Evolutionary conservation across 2,113 vertebrate genomes (phyloP).

Genomic region (Myiozetetes cayanensis): DNA sequence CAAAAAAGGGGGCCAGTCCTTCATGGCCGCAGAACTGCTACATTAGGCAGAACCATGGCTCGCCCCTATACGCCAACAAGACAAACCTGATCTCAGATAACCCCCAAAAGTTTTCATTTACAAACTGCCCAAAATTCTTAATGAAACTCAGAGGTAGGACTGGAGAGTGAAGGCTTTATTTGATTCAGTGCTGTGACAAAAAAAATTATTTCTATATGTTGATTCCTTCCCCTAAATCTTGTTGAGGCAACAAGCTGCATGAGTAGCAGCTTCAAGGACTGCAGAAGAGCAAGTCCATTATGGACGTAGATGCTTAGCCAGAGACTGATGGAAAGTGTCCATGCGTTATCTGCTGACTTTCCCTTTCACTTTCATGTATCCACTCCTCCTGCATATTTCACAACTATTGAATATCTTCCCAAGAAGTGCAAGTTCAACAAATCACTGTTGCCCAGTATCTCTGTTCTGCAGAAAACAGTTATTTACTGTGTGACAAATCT

Average conservation of each 20-base stretch:
- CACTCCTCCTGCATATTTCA: background rate
- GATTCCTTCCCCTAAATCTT: background rate
- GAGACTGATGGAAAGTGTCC: background rate
- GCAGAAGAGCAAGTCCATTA: background rate
- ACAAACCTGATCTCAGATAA: background rate
- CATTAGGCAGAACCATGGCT: background rate
- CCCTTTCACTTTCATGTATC: background rate
- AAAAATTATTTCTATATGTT: background rate
- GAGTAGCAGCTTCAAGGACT: background rate
- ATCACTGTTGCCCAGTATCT: background rate
- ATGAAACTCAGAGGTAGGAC: background rate
- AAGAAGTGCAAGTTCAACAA: background rate
- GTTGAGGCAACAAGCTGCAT: background rate
- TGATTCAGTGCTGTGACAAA: background rate
- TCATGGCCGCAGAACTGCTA: background rate
- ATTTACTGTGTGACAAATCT: background rate
- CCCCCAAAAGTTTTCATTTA: background rate
- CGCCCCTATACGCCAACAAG: background rate
- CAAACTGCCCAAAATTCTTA: background rate
- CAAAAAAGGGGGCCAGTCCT: background rate
- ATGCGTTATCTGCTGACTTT: background rate
- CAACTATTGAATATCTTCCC: background rate
- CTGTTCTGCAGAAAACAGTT: background rate
- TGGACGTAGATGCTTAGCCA: background rate
- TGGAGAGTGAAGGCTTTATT: background rate